phyloP scores from a whole-genome alignment of 2,888 invertebrate genomes.

The Agonopterix arenella region DNA sequence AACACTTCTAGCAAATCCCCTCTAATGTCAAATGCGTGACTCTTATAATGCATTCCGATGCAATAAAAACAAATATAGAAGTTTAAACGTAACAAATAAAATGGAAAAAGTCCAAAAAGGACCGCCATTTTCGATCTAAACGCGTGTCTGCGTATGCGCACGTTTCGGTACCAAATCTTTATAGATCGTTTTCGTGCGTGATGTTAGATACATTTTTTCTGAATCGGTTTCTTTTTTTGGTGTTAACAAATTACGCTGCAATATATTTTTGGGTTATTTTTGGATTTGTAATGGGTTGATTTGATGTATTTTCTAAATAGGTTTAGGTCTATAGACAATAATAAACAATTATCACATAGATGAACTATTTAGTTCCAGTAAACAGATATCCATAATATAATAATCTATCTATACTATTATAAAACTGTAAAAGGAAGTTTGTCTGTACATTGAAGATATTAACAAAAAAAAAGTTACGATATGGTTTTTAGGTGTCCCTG shows the following conservation, averaged over 20 bases:
- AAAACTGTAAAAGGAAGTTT: no score
- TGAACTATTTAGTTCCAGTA: no score
- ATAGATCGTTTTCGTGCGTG: conserved; percentile 74
- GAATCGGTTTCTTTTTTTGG: conserved; percentile 22
- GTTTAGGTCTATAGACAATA: no score
- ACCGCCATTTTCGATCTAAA: conserved; percentile 34
- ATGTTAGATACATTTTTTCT: conserved; percentile 29
- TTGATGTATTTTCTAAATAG: neutral
- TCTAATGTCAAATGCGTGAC: conserved; percentile 67
- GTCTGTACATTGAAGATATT: no score
- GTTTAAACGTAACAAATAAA: conserved; percentile 59
- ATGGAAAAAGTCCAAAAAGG: conserved; percentile 44
- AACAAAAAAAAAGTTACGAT: no score
- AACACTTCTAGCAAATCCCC: conserved; percentile 25
- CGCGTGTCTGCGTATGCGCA: no score
- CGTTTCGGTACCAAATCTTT: conserved; percentile 49
- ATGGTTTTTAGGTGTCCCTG: no score
- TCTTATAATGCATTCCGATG: conserved; percentile 52
- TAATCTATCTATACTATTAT: no score
- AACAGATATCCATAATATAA: no score
- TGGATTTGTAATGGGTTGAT: conserved; percentile 9
- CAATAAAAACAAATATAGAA: conserved; percentile 72
- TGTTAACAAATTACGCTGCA: conserved; percentile 34
- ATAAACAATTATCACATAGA: no score
- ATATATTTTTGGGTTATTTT: conserved; percentile 34